phyloP scores from a whole-genome alignment of 2,888 invertebrate genomes.

The Lamellibrachia satsuma region DNA sequence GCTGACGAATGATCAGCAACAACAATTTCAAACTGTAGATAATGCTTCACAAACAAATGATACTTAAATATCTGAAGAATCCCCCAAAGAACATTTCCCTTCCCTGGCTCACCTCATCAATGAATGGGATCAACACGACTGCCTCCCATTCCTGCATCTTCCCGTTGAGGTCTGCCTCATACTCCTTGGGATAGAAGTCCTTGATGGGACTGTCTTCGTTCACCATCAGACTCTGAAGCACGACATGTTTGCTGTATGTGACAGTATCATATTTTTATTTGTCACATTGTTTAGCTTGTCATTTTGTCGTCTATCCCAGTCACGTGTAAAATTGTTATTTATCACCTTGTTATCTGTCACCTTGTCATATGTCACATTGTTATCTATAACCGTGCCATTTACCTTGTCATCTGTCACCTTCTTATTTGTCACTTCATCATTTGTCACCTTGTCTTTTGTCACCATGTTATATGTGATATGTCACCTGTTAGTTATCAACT shows the following conservation, averaged over 20 bases:
- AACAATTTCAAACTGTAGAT: neutral
- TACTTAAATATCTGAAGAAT: too few species aligned
- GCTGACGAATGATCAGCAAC: neutral
- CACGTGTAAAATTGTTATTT: neutral
- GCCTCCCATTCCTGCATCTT: constrained; percentile 98
- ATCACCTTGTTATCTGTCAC: neutral
- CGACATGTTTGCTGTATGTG: neutral
- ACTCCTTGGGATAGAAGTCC: constrained; percentile 97
- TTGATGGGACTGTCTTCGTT: constrained; percentile 90
- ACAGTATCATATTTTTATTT: neutral
- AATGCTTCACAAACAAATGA: too few species aligned
- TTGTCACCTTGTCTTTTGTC: neutral
- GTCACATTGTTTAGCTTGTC: neutral
- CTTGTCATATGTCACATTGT: neutral
- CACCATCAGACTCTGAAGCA: constrained; percentile 78
- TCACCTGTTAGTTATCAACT: neutral
- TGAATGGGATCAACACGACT: constrained; percentile 95
- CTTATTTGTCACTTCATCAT: too few species aligned
- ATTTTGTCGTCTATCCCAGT: too few species aligned
- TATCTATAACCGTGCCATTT: too few species aligned
- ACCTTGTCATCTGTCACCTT: too few species aligned
- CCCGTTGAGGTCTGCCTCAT: constrained; percentile 95
- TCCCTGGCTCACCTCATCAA: constrained; percentile 77
- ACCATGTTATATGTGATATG: neutral
- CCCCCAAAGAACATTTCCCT: neutral